A percentile compares a stretch with the other conserved stretches of the same genome.
These are phyloP conservation scores for Gephyroberyx darwinii DNA, from an alignment of 2,797 vertebrate species.

Conservation along the genomic window DNA sequence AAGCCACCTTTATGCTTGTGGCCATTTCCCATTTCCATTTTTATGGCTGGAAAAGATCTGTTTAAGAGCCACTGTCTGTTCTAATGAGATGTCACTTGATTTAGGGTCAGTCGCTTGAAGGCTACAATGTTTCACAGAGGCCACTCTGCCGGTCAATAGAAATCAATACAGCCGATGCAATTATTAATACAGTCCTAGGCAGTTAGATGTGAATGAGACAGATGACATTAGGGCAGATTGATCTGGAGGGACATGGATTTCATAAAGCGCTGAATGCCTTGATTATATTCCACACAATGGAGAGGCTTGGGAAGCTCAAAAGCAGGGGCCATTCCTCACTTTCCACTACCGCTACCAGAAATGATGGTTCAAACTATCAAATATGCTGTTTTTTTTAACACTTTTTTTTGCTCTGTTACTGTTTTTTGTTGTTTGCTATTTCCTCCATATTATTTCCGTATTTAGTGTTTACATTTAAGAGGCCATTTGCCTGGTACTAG, in stretches of 20 bases:
- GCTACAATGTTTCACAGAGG: constrained; percentile 71
- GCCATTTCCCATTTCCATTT: constrained; percentile 77
- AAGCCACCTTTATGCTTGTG: constrained; percentile 68
- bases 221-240: constrained; percentile 86
- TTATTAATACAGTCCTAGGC: constrained; percentile 85
- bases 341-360: constrained; percentile 34
- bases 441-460: constrained; percentile 1
- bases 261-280: constrained; percentile 80
- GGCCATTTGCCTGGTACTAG: neutral
- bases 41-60: constrained; percentile 75
- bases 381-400: constrained; percentile 30
- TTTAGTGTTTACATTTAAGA: constrained; percentile 22
- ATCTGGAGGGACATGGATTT: constrained; percentile 83
- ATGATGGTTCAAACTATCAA: constrained; percentile 35
- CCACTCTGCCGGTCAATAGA: constrained; percentile 80
- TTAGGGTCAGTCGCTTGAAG: constrained; percentile 79
- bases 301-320: constrained; percentile 46
- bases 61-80: constrained; percentile 76
- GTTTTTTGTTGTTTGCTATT: constrained; percentile 13
- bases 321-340: constrained; percentile 47
- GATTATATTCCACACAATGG: constrained; percentile 78
- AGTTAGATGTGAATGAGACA: constrained; percentile 84
- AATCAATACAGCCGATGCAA: constrained; percentile 85
- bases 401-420: constrained; percentile 7
- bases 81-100: constrained; percentile 88